A percentile compares a stretch with the other conserved stretches of the same genome.
Conservation (phyloP, 92 coral and sea anemone species). For the Hydrozoanthus gracilis region DNA sequence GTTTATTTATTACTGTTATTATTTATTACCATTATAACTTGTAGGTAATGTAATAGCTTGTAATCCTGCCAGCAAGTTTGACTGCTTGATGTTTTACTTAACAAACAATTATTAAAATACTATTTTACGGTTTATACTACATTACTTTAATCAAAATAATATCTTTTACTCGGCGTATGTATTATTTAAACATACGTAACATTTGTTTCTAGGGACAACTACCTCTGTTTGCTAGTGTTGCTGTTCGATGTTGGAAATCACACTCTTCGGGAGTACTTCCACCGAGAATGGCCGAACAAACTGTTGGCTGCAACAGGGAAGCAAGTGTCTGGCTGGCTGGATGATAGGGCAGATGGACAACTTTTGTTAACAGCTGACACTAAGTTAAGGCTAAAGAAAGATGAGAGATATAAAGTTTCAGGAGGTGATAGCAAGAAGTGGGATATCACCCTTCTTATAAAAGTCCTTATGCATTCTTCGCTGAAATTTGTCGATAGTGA, state of each 20-base stretch:
- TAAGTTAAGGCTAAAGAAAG: neutral
- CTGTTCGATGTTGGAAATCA: neutral
- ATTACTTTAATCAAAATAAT: too few species aligned
- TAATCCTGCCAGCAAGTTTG: too few species aligned
- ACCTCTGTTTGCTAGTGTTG: neutral
- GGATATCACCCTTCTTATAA: neutral
- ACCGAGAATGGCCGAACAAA: neutral
- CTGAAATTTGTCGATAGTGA: neutral
- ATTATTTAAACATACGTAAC: too few species aligned
- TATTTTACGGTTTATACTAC: too few species aligned
- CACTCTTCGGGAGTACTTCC: neutral
- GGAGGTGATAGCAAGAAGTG: neutral
- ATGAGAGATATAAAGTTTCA: neutral
- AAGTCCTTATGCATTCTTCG: conserved; percentile 11
- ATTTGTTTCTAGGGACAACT: conserved; percentile 6
- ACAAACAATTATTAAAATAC: too few species aligned
- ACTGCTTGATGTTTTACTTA: too few species aligned
- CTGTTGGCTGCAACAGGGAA: neutral
- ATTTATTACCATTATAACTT: too few species aligned
- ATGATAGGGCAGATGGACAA: neutral
- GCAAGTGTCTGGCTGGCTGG: neutral
- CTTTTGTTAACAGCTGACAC: neutral
- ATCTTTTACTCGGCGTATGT: too few species aligned
- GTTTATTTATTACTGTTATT: too few species aligned
- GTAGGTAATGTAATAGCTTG: too few species aligned